A percentile compares a stretch with the other conserved stretches of the same genome.
phyloP scores from a whole-genome alignment of 30 jellyfish, hydroid and myxozoan genomes.

The Hydra vulgaris region DNA sequence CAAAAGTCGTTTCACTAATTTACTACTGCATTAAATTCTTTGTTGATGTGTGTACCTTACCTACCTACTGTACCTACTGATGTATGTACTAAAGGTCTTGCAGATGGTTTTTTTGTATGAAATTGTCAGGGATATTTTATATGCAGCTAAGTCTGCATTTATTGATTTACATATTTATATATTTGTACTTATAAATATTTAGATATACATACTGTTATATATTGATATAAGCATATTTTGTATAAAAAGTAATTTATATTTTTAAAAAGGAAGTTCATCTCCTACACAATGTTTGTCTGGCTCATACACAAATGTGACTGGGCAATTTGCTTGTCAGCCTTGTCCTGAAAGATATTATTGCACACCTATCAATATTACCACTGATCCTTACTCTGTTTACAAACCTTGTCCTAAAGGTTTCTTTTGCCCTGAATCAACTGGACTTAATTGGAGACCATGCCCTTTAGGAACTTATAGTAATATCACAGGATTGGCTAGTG shows the following conservation, averaged over 20 bases:
- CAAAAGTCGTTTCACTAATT: too few species aligned
- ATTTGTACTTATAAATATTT: too few species aligned
- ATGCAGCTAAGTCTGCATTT: too few species aligned
- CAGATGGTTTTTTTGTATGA: too few species aligned
- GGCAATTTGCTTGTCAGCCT: slow-evolving; percentile 49
- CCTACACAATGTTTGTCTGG: slow-evolving; percentile 89
- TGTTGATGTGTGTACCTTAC: too few species aligned
- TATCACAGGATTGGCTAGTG: slow-evolving; percentile 53
- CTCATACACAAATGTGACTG: slow-evolving; percentile 63
- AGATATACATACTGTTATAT: too few species aligned
- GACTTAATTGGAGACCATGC: slow-evolving; percentile 90
- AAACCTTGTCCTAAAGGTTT: slow-evolving; percentile 77
- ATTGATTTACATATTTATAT: too few species aligned
- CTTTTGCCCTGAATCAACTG: slow-evolving; percentile 83
- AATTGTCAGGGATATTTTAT: too few species aligned
- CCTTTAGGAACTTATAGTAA: slow-evolving; percentile 95
- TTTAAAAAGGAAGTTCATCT: slow-evolving; percentile 60
- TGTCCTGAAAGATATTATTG: slow-evolving; percentile 93
- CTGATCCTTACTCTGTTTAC: slow-evolving; percentile 80
- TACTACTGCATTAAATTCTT: too few species aligned
- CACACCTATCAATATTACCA: slow-evolving; percentile 62
- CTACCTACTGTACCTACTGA: too few species aligned
- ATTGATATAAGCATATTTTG: too few species aligned
- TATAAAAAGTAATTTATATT: not conserved
- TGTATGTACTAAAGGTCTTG: too few species aligned